phyloP scores from a whole-genome alignment of 2,113 vertebrate species.

The Saimiri boliviensis region DNA sequence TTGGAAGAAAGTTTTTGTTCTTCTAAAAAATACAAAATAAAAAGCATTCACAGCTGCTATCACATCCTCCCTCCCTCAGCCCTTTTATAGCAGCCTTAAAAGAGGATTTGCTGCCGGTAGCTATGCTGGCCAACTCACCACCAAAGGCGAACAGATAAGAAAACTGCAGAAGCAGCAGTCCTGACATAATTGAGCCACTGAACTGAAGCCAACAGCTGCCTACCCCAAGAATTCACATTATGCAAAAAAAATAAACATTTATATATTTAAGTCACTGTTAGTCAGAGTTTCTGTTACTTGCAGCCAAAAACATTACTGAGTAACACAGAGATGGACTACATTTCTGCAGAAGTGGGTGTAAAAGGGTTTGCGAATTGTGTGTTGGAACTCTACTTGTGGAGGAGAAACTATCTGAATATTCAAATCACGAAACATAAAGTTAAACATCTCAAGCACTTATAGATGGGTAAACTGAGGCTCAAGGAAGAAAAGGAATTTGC shows the following conservation, averaged over 20 bases:
- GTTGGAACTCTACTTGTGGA: not conserved
- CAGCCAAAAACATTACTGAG: not conserved
- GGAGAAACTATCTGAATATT: not conserved
- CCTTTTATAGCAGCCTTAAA: not conserved
- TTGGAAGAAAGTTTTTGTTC: not conserved
- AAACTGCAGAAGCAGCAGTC: not conserved
- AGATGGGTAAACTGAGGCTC: not conserved
- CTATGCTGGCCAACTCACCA: not conserved
- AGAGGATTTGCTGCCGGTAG: not conserved
- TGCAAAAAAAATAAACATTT: conserved; percentile 13
- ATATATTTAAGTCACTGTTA: not conserved
- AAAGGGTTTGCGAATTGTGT: not conserved
- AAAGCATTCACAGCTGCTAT: not conserved
- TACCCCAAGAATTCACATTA: not conserved
- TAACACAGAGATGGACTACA: not conserved
- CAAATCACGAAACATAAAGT: not conserved
- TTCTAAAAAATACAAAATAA: not conserved
- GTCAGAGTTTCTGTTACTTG: conserved; percentile 32
- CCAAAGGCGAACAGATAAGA: not conserved
- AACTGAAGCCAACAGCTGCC: not conserved
- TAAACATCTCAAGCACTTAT: not conserved
- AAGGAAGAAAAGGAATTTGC: not conserved
- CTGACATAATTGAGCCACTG: not conserved
- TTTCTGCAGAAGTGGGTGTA: not conserved
- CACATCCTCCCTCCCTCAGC: not conserved